A percentile compares a stretch with the other conserved stretches of the same genome.
These are phyloP conservation scores for Macrosoma leucophasiata DNA, from an alignment of 2,888 invertebrate genomes.

Conservation along the genomic window DNA sequence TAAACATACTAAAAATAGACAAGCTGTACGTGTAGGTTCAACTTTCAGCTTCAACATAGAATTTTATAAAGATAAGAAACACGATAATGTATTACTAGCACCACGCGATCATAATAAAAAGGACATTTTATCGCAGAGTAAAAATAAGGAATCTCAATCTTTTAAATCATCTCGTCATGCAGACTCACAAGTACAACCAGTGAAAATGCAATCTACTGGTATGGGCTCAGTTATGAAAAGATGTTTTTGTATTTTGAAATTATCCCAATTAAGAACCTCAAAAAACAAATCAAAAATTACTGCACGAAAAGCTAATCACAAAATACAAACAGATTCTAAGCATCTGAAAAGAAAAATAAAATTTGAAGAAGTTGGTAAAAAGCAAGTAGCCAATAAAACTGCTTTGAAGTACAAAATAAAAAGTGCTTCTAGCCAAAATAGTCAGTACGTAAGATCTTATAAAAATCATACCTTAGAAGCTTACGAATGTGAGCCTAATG, in stretches of 20 bases:
- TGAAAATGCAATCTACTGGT: background rate
- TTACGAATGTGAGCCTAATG: constrained; percentile 25
- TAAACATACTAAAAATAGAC: constrained; percentile 8
- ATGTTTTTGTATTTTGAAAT: constrained; percentile 7
- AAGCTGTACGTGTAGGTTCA: constrained; percentile 26
- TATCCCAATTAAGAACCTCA: background rate
- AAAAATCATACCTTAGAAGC: no score
- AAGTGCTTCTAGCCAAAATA: constrained; percentile 4
- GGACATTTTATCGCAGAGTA: no score
- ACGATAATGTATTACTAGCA: background rate
- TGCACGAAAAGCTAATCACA: background rate
- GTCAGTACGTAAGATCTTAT: no score
- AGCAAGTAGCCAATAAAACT: no score
- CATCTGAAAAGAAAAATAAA: no score
- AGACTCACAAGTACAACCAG: constrained; percentile 1
- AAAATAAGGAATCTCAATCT: background rate
- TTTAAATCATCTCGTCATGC: background rate
- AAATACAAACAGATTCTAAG: no score
- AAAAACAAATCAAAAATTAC: no score
- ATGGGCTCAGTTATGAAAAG: constrained; percentile 1
- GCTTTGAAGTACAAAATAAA: constrained; percentile 3
- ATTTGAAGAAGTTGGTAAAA: constrained; percentile 25
- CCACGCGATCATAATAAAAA: no score
- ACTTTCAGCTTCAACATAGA: constrained; percentile 28
- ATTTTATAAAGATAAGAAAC: constrained; percentile 21